Evolutionary conservation across 1,140 invertebrate species (phyloP).

Genomic region (Calliopsis andreniformis): DNA sequence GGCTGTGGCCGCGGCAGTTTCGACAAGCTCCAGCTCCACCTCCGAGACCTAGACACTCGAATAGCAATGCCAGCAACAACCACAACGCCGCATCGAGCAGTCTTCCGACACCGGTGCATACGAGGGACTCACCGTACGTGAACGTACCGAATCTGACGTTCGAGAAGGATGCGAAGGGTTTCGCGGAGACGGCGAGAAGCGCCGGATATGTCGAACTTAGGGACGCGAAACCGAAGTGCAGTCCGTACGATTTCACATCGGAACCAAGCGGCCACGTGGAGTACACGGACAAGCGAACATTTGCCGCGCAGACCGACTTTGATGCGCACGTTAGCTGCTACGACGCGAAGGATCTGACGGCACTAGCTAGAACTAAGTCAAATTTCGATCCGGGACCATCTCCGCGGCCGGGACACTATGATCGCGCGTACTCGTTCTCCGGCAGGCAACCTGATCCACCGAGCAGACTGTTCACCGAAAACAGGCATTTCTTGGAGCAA

Average conservation of each 20-base stretch:
- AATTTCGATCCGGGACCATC: slow-evolving; percentile 66
- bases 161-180: slow-evolving; percentile 75
- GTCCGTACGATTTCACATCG: slow-evolving; percentile 76
- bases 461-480: slow-evolving; percentile 42
- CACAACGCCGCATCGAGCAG: slow-evolving; percentile 40
- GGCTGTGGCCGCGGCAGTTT: slow-evolving; percentile 84
- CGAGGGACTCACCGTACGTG: slow-evolving; percentile 77
- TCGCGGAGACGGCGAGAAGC: slow-evolving; percentile 69
- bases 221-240: slow-evolving; percentile 64
- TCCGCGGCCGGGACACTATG: slow-evolving; percentile 62
- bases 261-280: slow-evolving; percentile 78
- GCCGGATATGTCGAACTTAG: slow-evolving; percentile 77
- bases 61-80: slow-evolving; percentile 65
- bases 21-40: slow-evolving; percentile 83
- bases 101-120: slow-evolving; percentile 31
- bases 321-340: slow-evolving; percentile 39
- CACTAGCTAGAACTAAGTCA: slow-evolving; percentile 60
- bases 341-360: slow-evolving; percentile 54
- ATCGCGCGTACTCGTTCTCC: slow-evolving; percentile 69
- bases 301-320: slow-evolving; percentile 64
- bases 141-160: slow-evolving; percentile 81
- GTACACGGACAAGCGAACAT: slow-evolving; percentile 73
- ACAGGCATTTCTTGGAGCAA: slow-evolving; percentile 72
- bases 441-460: slow-evolving; percentile 62
- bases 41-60: slow-evolving; percentile 76